These are phyloP conservation scores for Amphimallon solstitiale DNA, from an alignment of 2,888 invertebrate species.

Conservation along the genomic window DNA sequence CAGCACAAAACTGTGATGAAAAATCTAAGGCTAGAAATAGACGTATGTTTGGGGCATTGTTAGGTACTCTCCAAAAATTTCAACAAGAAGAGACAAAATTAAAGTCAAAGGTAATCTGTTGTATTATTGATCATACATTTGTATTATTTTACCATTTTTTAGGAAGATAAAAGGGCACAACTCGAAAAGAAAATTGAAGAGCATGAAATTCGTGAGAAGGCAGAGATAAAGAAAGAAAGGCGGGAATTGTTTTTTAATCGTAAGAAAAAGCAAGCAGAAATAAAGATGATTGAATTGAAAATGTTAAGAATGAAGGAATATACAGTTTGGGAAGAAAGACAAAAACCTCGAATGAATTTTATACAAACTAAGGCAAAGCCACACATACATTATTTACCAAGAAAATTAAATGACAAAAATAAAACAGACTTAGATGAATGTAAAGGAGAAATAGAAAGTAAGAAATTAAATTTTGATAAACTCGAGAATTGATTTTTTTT, in stretches of 20 bases:
- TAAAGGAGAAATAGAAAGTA: slow-evolving; percentile 73
- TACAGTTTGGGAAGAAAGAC: slow-evolving; percentile 86
- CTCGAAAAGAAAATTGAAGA: slow-evolving; percentile 95
- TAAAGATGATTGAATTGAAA: slow-evolving; percentile 89
- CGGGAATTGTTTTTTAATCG: slow-evolving; percentile 86
- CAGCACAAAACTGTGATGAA: slow-evolving; percentile 85
- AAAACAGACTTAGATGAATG: slow-evolving; percentile 74
- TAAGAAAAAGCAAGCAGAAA: slow-evolving; percentile 88
- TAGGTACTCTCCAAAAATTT: slow-evolving; percentile 96
- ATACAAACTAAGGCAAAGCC: slow-evolving; percentile 90
- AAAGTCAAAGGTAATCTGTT: slow-evolving; percentile 77
- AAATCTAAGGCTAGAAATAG: slow-evolving; percentile 85
- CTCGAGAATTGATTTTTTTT: slow-evolving; percentile 33
- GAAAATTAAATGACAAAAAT: slow-evolving; percentile 76
- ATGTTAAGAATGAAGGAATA: slow-evolving; percentile 89
- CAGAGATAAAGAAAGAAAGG: slow-evolving; percentile 83
- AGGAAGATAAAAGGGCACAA: slow-evolving; percentile 84
- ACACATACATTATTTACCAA: slow-evolving; percentile 87
- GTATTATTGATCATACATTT: neutral
- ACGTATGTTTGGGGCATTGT: slow-evolving; percentile 94
- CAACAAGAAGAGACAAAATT: slow-evolving; percentile 92
- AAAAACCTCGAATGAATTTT: slow-evolving; percentile 80
- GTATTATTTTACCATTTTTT: slow-evolving; percentile 46
- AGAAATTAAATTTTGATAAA: slow-evolving; percentile 53
- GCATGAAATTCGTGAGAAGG: slow-evolving; percentile 86